Percentiles rank a stretch among this genome's conserved stretches.
These are phyloP conservation scores for Theonella swinhoei DNA, from an alignment of 37 sponge, comb jelly and placozoan genomes.

Conservation along the genomic window DNA sequence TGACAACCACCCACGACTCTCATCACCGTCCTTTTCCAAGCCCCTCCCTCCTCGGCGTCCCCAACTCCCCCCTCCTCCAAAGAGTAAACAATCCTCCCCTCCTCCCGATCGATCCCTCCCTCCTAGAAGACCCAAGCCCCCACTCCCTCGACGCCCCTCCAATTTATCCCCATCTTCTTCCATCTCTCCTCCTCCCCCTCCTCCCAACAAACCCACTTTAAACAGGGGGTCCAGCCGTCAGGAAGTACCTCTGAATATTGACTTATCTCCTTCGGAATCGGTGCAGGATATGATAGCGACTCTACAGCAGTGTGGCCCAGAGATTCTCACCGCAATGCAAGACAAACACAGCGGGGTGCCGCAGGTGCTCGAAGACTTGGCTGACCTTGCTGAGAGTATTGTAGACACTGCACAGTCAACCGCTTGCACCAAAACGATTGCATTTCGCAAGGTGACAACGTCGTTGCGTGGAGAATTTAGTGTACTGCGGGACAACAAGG, in stretches of 20 bases:
- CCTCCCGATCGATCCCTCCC: slow-evolving; percentile 21
- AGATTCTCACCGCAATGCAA: slow-evolving; percentile 3
- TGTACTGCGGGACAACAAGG: slow-evolving; percentile 16
- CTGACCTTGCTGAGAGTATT: slow-evolving; percentile 1
- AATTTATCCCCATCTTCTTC: neutral
- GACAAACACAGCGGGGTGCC: slow-evolving; percentile 9
- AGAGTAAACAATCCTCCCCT: neutral
- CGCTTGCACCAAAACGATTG: neutral
- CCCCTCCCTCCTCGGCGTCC: slow-evolving; percentile 20
- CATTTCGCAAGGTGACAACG: neutral
- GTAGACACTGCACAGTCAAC: neutral
- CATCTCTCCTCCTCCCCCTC: neutral
- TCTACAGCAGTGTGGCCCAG: slow-evolving; percentile 3
- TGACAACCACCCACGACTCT: slow-evolving; percentile 18
- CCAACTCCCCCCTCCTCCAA: slow-evolving; percentile 11
- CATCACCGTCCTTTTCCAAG: neutral
- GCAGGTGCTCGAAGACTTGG: slow-evolving; percentile 11
- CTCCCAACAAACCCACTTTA: neutral
- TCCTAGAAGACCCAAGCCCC: slow-evolving; percentile 37
- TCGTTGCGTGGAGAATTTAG: slow-evolving; percentile 4
- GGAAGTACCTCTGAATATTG: neutral
- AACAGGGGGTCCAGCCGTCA: neutral
- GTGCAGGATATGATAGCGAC: slow-evolving; percentile 17
- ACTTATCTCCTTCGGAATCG: neutral
- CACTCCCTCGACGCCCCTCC: slow-evolving; percentile 5